These are phyloP conservation scores for Tetragonula carbonaria DNA, from an alignment of 2,888 invertebrate genomes.

Conservation along the genomic window DNA sequence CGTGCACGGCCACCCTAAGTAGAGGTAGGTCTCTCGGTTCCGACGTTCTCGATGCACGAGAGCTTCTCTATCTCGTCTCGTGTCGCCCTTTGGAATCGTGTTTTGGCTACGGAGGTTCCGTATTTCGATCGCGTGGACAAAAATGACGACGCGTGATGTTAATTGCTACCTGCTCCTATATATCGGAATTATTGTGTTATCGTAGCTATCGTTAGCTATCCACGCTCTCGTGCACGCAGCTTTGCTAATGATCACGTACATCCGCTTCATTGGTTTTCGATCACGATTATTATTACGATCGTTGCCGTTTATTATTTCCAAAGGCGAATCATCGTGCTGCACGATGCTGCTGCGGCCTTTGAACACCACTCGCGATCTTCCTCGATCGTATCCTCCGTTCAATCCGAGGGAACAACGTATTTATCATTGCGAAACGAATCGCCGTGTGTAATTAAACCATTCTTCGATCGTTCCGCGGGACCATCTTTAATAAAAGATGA, in stretches of 20 bases:
- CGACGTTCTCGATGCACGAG: slow-evolving; percentile 64
- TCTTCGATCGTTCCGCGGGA: not conserved
- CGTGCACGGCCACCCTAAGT: slow-evolving; percentile 77
- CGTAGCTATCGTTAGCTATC: slow-evolving; percentile 38
- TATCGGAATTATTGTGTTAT: slow-evolving; percentile 41
- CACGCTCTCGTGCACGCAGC: not conserved
- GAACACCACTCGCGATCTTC: not conserved
- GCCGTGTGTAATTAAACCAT: slow-evolving; percentile 23
- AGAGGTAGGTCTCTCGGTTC: slow-evolving; percentile 70
- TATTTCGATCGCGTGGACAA: not conserved
- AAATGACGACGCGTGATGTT: slow-evolving; percentile 38
- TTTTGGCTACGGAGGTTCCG: slow-evolving; percentile 11
- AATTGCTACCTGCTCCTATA: slow-evolving; percentile 45
- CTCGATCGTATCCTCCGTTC: slow-evolving; percentile 19
- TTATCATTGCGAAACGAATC: slow-evolving; percentile 22
- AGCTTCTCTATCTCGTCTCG: slow-evolving; percentile 21
- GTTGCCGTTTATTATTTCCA: slow-evolving; percentile 37
- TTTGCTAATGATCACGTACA: slow-evolving; percentile 43
- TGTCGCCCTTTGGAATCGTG: slow-evolving; percentile 30
- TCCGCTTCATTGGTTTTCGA: slow-evolving; percentile 33
- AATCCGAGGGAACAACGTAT: slow-evolving; percentile 4
- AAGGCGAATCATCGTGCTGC: not conserved
- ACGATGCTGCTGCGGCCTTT: slow-evolving; percentile 7
- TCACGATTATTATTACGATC: slow-evolving; percentile 50
- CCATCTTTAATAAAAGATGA: slow-evolving; percentile 4